Evolutionary conservation across 2,888 invertebrate genomes (phyloP).

Genomic region (Noctua comes): DNA sequence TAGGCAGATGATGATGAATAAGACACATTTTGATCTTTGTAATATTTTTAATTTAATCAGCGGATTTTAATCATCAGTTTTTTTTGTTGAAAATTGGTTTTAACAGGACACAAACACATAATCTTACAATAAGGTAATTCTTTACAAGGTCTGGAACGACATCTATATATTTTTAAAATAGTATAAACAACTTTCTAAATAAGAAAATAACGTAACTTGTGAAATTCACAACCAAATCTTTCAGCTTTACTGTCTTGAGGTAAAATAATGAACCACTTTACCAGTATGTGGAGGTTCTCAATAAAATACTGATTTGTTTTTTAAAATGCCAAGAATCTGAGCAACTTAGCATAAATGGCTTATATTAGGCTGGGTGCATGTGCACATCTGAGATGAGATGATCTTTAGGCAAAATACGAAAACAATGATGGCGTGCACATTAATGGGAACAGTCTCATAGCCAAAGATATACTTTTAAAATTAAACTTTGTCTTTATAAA

Average conservation of each 20-base stretch:
- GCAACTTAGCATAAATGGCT: background rate
- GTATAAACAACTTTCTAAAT: background rate
- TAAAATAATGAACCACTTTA: background rate
- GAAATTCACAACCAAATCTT: background rate
- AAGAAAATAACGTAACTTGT: background rate
- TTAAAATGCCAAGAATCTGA: background rate
- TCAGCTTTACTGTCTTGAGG: background rate
- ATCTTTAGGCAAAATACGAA: background rate
- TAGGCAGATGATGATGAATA: no score
- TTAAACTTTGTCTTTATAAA: background rate
- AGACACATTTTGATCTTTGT: background rate
- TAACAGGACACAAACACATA: no score
- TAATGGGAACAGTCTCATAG: background rate
- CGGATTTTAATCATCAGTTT: background rate
- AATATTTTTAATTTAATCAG: conserved; percentile 7
- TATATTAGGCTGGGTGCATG: background rate
- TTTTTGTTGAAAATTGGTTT: background rate
- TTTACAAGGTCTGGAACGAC: background rate
- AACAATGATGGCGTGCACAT: background rate
- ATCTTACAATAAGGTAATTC: background rate
- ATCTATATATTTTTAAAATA: background rate
- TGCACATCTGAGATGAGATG: background rate
- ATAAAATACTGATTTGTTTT: conserved; percentile 12
- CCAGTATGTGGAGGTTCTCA: background rate
- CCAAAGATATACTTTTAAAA: background rate